Base-by-base conservation (phyloP, 2,888 invertebrate genomes). In the Microdon myrmicae region DNA sequence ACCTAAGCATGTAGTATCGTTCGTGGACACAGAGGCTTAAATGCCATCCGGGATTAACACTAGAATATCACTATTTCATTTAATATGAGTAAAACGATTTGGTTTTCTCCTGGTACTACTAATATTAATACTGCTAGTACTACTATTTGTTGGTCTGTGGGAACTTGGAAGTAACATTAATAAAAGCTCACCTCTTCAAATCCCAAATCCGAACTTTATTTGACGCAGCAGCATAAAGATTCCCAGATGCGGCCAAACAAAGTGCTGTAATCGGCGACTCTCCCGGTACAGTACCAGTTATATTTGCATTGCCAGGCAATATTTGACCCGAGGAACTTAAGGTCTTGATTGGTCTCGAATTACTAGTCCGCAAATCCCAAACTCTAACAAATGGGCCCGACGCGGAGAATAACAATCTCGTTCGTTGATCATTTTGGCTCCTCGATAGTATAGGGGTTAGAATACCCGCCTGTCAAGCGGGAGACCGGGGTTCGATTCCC, bases 141-240 rank as follows among this genome's bases (percentile, higher is more conserved):
- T 6, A 22, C 8, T 22, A 6, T 22, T 22, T 8, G 5, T 22
- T 22, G 5, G 8, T 22, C 22, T 22, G 6, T 6, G 5, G 8
- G 22, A 22, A 5, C 8, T 2, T 20, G 12, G 56, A 48, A 13
- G 17, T 20, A 14, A 17, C 10, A 39, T 28, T 17, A 22, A 47
- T 19, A 48, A 19, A n/a, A 35, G 68, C 80, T 74, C 69, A 85
- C 85, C 84, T 90, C 68, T 90, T 81, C 8, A 92, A 76, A 78
- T 94, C 93, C 93, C 93, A 93, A 6, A 92, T 84, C n/a, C 90
- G 83, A 41, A 93, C 88, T 71, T 88, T 87, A 75, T 90, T 92
- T 6, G 88, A 90, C 5, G 90, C 86, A 3, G 92, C 91, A 9
- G 90, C 88, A 79, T 90, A 93, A 1, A 94, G 82, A 23, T 83